Evolutionary conservation across 1,140 invertebrate genomes (phyloP), one percentile per base, ranked within the genome.

Genomic region (Musca vetustissima): DNA sequence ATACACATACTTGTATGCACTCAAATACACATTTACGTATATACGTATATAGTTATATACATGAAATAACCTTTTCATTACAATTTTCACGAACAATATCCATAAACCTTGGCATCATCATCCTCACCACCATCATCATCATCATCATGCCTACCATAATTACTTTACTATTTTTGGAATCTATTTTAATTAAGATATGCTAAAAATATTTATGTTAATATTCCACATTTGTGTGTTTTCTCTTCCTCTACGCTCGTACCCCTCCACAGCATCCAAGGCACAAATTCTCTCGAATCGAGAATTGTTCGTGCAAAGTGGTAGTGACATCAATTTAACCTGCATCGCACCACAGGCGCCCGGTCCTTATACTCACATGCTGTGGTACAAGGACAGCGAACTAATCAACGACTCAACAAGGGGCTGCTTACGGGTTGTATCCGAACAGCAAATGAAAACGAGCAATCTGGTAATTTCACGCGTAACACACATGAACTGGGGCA

Each of bases 291-390:
- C 93, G 17, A 93, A 92, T 74, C 87, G 91, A 15, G 93, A 95
- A 82, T 85, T 94, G 71, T 93, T 91, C 85, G 92, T 95, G 76
- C 92, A 93, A 74, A 93, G 91, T 73, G 93, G 93, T 36, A 93
- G 91, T 73, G 93, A 95, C 85, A 94, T 96, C 79, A 95, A 95
- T 85, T 86, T 96, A 74, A 95, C 93, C 61, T 95, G 94, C 84
- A 87, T 93, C 70, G 93, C 94, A 7, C 86, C 89, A 71, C 90
- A 94, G n/a, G 93, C 92, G 25, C 92, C 93, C 0, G 92, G 93
- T 72, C 93, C 93, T 17, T 93, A 93, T 48, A 89, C 89, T 74
- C 95, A 93, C 83, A 95, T 96, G 82, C 93, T 94, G 83, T 96
- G 94, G 94, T 94, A 95, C 83, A 91, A 92, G 73, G 93, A 92